Base-by-base conservation (phyloP, 2,113 vertebrate genomes). In the Corvus moneduloides region DNA sequence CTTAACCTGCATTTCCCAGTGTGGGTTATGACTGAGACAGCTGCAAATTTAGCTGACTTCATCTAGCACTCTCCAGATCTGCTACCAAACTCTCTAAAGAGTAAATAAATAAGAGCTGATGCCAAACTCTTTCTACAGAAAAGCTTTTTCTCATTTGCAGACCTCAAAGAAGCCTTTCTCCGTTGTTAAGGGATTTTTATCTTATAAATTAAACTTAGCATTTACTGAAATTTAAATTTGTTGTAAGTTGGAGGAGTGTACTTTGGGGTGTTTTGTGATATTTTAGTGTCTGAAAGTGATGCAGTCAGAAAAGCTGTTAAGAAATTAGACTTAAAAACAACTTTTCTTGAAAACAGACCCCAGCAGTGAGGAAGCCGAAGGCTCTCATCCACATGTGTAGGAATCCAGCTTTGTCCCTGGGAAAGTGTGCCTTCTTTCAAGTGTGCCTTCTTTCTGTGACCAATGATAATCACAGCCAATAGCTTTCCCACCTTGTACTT, bases 291-390 rank as follows among this genome's bases (percentile, higher is more conserved):
- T 90, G 82, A 82, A 89, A 93, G 26, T 62, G 63, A 83, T 5
- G 9, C 32, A 92, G 83, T 35, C 39, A 90, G 75, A 74, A 89
- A 97, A 86, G 37, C 79, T 94, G 82, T 67, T 67, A 88, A 84
- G 76, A 95, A 94, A 94, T 93, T 78, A 92, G 24, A 41, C 26
- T 67, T 77, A 69, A 14, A 90, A 97, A 37, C 16, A 41, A 39
- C 19, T 73, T 90, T 52, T 88, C 77, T 86, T 67, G 32, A 78
- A 64, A 94, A 61, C 12, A 79, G 21, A 67, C 27, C 85, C 55
- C 84, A 94, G 46, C 82, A 86, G 30, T 24, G 79, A 90, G 55
- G 82, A 84, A 77, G 75, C 48, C 82, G 71, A 69, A 66, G 64
- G 72, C 63, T 88, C 55, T 62, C 48, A 63, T 69, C 30, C 72